Percentiles rank a stretch among this genome's conserved stretches.
These are phyloP conservation scores for Phaenicophaeus curvirostris DNA, from an alignment of 2,797 vertebrate genomes.

Conservation along the genomic window DNA sequence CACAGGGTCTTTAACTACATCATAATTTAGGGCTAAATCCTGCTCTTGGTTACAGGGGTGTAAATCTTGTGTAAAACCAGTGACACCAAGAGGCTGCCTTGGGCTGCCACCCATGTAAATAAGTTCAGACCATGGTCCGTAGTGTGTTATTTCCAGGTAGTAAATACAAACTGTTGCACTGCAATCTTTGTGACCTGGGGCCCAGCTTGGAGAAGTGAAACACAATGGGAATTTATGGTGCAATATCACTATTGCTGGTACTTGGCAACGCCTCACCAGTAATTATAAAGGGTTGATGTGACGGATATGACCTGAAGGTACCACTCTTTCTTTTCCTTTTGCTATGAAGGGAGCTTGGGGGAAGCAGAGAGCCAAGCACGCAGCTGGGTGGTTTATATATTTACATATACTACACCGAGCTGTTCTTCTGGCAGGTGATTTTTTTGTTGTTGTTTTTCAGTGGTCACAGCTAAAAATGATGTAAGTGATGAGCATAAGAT, in stretches of 20 bases:
- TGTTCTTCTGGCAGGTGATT: neutral
- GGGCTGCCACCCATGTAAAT: constrained; percentile 15
- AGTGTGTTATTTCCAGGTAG: neutral
- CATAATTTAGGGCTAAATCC: constrained; percentile 33
- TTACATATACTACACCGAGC: neutral
- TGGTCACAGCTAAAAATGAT: neutral
- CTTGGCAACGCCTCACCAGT: neutral
- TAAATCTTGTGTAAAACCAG: constrained; percentile 7
- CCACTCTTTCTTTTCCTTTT: neutral
- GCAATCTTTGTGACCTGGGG: neutral
- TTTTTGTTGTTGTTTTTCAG: neutral
- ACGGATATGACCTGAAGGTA: neutral
- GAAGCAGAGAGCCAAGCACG: neutral
- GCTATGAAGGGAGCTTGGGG: rapidly evolving
- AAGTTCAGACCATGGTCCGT: neutral
- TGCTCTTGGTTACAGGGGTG: neutral
- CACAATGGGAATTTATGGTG: rapidly evolving
- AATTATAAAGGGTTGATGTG: neutral
- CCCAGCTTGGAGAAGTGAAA: neutral
- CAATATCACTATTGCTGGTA: neutral
- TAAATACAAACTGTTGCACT: constrained; percentile 1
- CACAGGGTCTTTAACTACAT: neutral
- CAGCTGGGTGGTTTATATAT: neutral
- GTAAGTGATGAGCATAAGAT: neutral
- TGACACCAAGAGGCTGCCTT: neutral